Evolutionary conservation across 1,140 invertebrate genomes (phyloP).

Genomic region (Pentalonia nigronervosa): DNA sequence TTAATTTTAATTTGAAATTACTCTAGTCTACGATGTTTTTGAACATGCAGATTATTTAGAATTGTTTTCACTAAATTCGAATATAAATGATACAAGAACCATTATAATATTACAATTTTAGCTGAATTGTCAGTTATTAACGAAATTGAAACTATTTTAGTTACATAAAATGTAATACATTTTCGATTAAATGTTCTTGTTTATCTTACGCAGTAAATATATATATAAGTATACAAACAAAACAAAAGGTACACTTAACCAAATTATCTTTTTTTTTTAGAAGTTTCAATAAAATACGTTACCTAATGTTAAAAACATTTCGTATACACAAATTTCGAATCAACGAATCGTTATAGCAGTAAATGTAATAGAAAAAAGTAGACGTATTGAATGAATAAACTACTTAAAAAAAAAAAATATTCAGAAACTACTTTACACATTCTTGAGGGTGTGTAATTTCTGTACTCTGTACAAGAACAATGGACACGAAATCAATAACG

Average conservation of each 20-base stretch:
- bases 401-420: not conserved
- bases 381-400: not conserved
- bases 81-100: not conserved
- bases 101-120: conserved; percentile 14
- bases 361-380: not conserved
- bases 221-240: not conserved
- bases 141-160: conserved; percentile 8
- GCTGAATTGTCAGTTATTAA: conserved; percentile 7
- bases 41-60: not conserved
- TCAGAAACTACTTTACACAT: not conserved
- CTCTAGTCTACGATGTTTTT: not conserved
- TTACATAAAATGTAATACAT: not conserved
- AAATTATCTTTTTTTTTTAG: conserved; percentile 27
- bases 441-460: not conserved
- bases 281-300: conserved; percentile 21
- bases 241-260: conserved; percentile 18
- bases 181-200: not conserved
- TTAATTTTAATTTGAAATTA: not conserved
- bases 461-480: not conserved
- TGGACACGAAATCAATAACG: conserved; percentile 12
- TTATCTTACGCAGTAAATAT: conserved; percentile 9
- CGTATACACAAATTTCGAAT: not conserved
- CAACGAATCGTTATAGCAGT: not conserved
- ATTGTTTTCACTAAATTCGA: conserved; percentile 10
- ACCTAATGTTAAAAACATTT: not conserved